These are phyloP conservation scores for Apostichopus californicus DNA, from an alignment of 35 echinoderm and acorn worm species.

Conservation along the genomic window DNA sequence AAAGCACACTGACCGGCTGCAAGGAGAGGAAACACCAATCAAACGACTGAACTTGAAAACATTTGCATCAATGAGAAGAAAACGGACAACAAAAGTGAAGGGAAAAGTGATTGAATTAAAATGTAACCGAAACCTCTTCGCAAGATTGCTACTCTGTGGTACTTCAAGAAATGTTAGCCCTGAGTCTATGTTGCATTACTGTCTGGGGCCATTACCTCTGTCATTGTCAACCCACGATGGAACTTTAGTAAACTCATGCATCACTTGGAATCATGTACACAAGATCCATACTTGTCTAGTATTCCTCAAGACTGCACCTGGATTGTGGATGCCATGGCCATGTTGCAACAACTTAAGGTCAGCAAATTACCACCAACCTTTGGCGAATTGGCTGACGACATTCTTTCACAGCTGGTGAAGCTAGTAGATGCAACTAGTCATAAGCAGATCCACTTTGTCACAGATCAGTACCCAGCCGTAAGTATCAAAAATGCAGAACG, in stretches of 20 bases:
- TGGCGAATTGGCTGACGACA: constrained; percentile 32
- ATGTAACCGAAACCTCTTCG: constrained; percentile 61
- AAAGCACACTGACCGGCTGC: constrained; percentile 8
- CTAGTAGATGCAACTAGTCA: not conserved
- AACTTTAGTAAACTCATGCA: not conserved
- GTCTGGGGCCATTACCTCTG: not conserved
- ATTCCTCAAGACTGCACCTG: constrained; percentile 28
- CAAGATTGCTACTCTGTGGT: constrained; percentile 59
- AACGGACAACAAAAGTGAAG: constrained; percentile 53
- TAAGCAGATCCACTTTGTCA: constrained; percentile 53
- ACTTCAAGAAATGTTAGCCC: constrained; percentile 56
- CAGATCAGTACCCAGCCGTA: constrained; percentile 62
- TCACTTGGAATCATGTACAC: too few species aligned
- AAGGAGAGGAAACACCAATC: not conserved
- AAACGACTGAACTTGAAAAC: constrained; percentile 40
- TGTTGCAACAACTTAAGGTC: constrained; percentile 45
- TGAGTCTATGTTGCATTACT: not conserved
- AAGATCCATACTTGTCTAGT: too few species aligned
- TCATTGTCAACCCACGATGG: not conserved
- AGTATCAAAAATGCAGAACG: constrained; percentile 64
- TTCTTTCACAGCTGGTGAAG: constrained; percentile 40
- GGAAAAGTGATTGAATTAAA: constrained; percentile 56
- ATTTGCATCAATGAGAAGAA: constrained; percentile 4
- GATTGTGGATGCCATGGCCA: constrained; percentile 59
- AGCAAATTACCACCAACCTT: constrained; percentile 17